These are phyloP conservation scores for Mythimna albipuncta DNA, from an alignment of 2,888 invertebrate species.

Conservation along the genomic window DNA sequence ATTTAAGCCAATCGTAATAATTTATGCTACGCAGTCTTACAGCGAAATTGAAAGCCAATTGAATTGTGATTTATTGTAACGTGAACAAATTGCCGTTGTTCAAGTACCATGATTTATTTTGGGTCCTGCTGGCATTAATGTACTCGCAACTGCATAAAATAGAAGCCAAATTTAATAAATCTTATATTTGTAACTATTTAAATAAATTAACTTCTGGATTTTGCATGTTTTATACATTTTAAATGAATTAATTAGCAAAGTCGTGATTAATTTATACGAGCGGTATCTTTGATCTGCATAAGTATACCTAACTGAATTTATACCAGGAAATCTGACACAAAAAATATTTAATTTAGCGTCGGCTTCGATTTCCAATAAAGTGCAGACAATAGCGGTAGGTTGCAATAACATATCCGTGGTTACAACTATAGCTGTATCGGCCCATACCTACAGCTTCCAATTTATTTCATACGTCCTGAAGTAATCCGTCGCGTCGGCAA, in stretches of 20 bases:
- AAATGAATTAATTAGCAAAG: conserved; percentile 14
- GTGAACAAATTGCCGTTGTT: conserved; percentile 37
- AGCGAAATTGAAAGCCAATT: conserved; percentile 30
- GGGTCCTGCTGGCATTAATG: conserved; percentile 6
- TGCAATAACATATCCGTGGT: conserved; percentile 9
- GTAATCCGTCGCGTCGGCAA: conserved; percentile 70
- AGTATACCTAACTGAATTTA: not conserved
- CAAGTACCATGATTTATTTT: conserved; percentile 47
- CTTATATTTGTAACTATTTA: conserved; percentile 1
- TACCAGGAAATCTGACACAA: not conserved
- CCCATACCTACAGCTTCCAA: conserved; percentile 52
- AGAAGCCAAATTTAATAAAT: conserved; percentile 14
- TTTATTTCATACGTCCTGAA: conserved; percentile 62
- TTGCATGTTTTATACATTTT: conserved; percentile 11
- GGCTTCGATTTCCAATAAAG: conserved; percentile 14
- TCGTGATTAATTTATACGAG: conserved; percentile 21
- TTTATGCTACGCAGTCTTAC: conserved; percentile 19
- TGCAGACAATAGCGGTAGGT: conserved; percentile 11
- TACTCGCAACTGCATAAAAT: conserved; percentile 3
- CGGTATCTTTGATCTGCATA: conserved; percentile 2
- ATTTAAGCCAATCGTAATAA: conserved; percentile 13
- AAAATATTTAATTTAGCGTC: conserved; percentile 4
- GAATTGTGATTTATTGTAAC: conserved; percentile 45
- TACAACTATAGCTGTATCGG: conserved; percentile 21
- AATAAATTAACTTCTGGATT: conserved; percentile 13